These are phyloP conservation scores for Emydocephalus ijimae DNA, from an alignment of 2,113 vertebrate genomes.

Conservation along the genomic window DNA sequence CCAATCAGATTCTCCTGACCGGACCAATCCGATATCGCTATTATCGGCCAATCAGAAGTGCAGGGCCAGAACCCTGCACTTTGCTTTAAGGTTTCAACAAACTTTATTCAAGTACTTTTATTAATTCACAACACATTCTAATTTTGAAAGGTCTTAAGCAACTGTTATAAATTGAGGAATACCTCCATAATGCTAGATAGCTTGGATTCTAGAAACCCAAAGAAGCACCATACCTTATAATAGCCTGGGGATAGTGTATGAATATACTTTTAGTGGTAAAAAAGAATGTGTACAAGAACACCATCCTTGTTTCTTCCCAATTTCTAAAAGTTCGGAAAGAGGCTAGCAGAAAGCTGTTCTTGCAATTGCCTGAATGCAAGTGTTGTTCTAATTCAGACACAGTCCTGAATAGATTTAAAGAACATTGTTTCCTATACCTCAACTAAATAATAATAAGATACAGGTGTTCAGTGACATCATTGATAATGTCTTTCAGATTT, in stretches of 20 bases:
- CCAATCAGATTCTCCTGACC: too few species aligned
- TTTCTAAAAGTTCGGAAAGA: background rate
- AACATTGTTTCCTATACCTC: too few species aligned
- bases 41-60: too few species aligned
- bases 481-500: background rate
- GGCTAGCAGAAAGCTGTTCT: background rate
- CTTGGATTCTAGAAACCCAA: background rate
- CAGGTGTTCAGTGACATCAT: background rate
- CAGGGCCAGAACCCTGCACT: too few species aligned
- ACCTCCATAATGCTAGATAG: background rate
- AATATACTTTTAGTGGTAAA: background rate
- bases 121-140: background rate
- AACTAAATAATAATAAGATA: too few species aligned
- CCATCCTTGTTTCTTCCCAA: background rate
- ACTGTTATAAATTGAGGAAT: background rate
- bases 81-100: too few species aligned
- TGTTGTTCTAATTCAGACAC: background rate
- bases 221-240: background rate
- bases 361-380: background rate
- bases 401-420: background rate
- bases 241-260: background rate
- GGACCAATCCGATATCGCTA: too few species aligned
- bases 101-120: too few species aligned
- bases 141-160: background rate
- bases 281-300: background rate